Percentiles rank a stretch among this genome's conserved stretches.
Evolutionary conservation across 1,140 invertebrate genomes (phyloP).

Genomic region (Popillia japonica): DNA sequence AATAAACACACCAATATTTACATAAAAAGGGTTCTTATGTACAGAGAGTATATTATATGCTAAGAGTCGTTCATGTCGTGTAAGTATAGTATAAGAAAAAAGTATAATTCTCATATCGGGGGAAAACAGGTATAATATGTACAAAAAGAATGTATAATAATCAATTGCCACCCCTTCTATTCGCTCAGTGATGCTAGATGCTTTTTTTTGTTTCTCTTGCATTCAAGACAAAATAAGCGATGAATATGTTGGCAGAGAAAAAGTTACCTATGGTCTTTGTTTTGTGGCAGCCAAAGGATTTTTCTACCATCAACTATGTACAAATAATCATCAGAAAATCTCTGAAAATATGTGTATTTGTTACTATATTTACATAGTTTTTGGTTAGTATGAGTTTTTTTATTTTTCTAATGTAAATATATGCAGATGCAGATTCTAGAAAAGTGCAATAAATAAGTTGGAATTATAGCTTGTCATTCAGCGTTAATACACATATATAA

Average conservation of each 20-base stretch:
- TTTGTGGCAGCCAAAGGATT: conserved; percentile 32
- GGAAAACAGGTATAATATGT: conserved; percentile 23
- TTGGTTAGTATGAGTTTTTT: background rate
- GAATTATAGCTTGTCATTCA: too few relatives aligned
- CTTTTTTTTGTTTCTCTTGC: background rate
- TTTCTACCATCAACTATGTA: conserved; percentile 19
- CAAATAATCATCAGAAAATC: conserved; percentile 1
- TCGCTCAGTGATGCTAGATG: background rate
- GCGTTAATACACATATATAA: too few relatives aligned
- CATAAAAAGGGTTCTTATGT: conserved; percentile 4
- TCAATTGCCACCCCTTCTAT: conserved; percentile 42
- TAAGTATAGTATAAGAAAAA: background rate
- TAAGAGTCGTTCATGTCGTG: background rate
- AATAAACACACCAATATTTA: conserved; percentile 15
- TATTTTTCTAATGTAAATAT: background rate
- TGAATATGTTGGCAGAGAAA: conserved; percentile 2
- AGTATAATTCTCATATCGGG: conserved; percentile 16
- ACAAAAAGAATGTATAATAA: conserved; percentile 21
- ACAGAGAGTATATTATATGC: background rate
- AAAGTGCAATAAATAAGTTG: background rate
- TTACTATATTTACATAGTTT: conserved; percentile 1
- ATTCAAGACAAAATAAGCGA: background rate
- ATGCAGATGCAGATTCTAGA: background rate
- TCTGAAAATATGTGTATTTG: conserved; percentile 10
- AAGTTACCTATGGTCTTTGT: conserved; percentile 8